Conservation (phyloP, 2,797 vertebrate species). For the Microctenopoma lineatum region DNA sequence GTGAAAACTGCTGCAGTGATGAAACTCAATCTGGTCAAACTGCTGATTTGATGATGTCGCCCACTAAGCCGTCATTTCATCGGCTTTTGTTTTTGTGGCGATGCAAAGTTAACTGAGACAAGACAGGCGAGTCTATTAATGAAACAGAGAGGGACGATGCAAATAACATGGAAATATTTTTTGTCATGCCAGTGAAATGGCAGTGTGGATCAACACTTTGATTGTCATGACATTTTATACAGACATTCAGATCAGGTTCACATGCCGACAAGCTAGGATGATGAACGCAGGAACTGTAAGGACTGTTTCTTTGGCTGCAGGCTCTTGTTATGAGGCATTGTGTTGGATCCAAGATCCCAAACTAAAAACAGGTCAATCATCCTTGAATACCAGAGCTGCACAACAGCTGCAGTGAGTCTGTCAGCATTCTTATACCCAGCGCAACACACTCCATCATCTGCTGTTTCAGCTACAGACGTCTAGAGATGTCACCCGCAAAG, state of each 20-base stretch:
- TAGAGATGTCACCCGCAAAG: conserved; percentile 21
- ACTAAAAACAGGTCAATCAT: too few relatives aligned
- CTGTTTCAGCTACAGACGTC: conserved; percentile 12
- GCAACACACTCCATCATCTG: conserved; percentile 6
- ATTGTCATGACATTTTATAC: not conserved
- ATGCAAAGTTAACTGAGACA: conserved; percentile 53
- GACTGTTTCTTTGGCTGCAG: too few relatives aligned
- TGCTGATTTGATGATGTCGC: conserved; percentile 21
- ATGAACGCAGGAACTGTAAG: too few relatives aligned
- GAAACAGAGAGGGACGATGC: conserved; percentile 21
- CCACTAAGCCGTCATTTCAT: conserved; percentile 12
- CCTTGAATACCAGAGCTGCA: too few relatives aligned
- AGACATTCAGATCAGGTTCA: not conserved
- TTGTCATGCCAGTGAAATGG: not conserved
- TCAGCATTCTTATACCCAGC: conserved; percentile 1
- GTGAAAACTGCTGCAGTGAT: conserved; percentile 41
- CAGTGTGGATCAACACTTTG: not conserved
- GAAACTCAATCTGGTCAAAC: conserved; percentile 48
- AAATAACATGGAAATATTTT: not conserved
- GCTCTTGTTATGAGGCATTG: not conserved
- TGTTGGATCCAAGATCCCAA: not conserved
- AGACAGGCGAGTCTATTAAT: conserved; percentile 48
- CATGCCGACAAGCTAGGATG: too few relatives aligned
- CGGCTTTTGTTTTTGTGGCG: conserved; percentile 49
- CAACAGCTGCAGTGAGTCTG: not conserved